Percentiles rank a stretch among this genome's conserved stretches.
phyloP scores from a whole-genome alignment of 2,888 invertebrate genomes.

The Nomada goodeniana region DNA sequence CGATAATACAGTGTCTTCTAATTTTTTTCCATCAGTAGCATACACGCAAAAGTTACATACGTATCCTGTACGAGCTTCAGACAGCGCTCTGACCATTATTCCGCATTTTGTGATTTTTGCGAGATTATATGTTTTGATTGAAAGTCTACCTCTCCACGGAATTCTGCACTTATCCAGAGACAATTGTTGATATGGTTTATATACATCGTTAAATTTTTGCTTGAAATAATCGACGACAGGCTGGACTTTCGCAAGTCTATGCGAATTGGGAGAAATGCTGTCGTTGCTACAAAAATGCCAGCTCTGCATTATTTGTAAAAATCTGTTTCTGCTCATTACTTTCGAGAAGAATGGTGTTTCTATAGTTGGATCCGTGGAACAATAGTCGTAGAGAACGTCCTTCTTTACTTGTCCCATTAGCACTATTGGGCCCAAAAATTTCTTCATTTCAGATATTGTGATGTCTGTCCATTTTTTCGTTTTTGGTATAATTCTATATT shows the following conservation, averaged over 20 bases:
- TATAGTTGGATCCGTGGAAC: slow-evolving; percentile 19
- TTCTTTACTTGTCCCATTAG: slow-evolving; percentile 34
- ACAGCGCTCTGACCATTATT: slow-evolving; percentile 12
- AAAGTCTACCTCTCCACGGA: slow-evolving; percentile 61
- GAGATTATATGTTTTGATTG: slow-evolving; percentile 16
- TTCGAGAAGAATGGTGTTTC: slow-evolving; percentile 14
- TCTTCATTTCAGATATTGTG: slow-evolving; percentile 21
- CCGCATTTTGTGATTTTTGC: slow-evolving; percentile 18
- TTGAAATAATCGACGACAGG: slow-evolving; percentile 51
- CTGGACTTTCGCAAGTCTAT: slow-evolving; percentile 34
- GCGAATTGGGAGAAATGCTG: slow-evolving; percentile 9
- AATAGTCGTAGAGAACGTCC: slow-evolving; percentile 8
- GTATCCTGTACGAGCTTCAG: slow-evolving; percentile 18
- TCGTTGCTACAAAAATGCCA: slow-evolving; percentile 9
- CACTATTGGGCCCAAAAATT: slow-evolving; percentile 15
- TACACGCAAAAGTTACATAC: slow-evolving; percentile 13
- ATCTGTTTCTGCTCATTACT: slow-evolving; percentile 9
- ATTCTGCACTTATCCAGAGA: slow-evolving; percentile 65
- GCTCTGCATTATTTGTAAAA: slow-evolving; percentile 12
- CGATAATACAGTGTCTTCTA: slow-evolving; percentile 6
- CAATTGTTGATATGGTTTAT: slow-evolving; percentile 53
- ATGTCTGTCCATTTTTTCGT: slow-evolving; percentile 53
- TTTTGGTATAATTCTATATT: slow-evolving; percentile 46
- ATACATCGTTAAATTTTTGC: slow-evolving; percentile 48
- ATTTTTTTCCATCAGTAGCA: not conserved